Evolutionary conservation across 2,113 vertebrate genomes (phyloP).

Genomic region (Chloebia gouldiae): DNA sequence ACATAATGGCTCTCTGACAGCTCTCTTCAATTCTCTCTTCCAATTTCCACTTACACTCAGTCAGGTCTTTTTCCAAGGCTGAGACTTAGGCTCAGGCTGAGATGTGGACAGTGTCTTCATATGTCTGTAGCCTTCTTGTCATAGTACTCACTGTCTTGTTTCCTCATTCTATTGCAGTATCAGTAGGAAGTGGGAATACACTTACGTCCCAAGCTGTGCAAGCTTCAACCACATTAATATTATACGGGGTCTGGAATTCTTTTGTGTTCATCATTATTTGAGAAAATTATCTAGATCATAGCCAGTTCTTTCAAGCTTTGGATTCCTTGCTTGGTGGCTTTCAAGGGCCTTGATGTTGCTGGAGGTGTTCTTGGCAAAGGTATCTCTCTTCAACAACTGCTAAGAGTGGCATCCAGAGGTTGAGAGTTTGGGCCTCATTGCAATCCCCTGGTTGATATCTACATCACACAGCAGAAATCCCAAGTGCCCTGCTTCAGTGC

Average conservation of each 20-base stretch:
- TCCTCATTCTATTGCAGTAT: not conserved
- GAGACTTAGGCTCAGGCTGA: not conserved
- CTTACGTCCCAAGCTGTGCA: not conserved
- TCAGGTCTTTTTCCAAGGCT: not conserved
- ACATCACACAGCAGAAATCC: not conserved
- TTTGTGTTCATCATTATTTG: not conserved
- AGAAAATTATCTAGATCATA: not conserved
- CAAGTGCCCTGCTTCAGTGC: not conserved
- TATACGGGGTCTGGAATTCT: not conserved
- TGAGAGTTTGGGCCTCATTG: not conserved
- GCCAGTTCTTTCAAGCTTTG: not conserved
- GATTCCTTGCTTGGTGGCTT: not conserved
- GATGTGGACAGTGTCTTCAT: not conserved
- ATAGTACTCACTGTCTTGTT: not conserved
- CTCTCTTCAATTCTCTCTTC: not conserved
- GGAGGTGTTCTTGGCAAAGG: not conserved
- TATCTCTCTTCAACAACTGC: not conserved
- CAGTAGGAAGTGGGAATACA: not conserved
- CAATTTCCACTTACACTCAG: not conserved
- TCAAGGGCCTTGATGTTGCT: not conserved
- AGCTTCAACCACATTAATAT: not conserved
- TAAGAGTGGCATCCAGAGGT: not conserved
- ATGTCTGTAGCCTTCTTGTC: not conserved
- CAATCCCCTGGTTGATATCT: not conserved
- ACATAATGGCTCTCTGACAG: not conserved